Conservation (phyloP, 2,888 invertebrate species). For the Diplolepis rosae region DNA sequence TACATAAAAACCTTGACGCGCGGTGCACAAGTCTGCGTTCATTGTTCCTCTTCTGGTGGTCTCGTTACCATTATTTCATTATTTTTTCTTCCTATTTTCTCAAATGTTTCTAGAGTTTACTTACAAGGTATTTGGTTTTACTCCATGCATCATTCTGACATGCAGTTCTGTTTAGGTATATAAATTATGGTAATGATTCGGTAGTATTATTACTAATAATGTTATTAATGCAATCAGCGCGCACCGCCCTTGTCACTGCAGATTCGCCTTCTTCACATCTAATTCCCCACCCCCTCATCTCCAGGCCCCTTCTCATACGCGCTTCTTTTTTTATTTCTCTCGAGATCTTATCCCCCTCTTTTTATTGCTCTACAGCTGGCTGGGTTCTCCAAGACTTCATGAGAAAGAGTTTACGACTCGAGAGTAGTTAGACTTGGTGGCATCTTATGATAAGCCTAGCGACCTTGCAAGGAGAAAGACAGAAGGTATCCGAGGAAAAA, state of each 20-base stretch:
- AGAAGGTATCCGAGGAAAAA: slow-evolving; percentile 22
- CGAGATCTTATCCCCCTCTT: not conserved
- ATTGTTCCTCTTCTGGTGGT: slow-evolving; percentile 30
- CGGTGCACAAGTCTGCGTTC: slow-evolving; percentile 45
- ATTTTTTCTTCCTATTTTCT: slow-evolving; percentile 41
- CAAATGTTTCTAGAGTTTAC: slow-evolving; percentile 62
- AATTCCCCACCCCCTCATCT: not conserved
- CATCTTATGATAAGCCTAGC: slow-evolving; percentile 21
- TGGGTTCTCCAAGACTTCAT: slow-evolving; percentile 8
- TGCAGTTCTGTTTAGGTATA: slow-evolving; percentile 68
- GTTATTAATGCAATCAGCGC: slow-evolving; percentile 53
- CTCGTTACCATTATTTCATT: slow-evolving; percentile 36
- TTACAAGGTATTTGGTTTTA: slow-evolving; percentile 72
- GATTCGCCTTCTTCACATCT: not conserved
- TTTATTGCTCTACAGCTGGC: slow-evolving; percentile 2
- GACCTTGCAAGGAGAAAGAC: slow-evolving; percentile 31
- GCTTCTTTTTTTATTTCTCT: slow-evolving; percentile 7
- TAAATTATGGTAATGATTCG: slow-evolving; percentile 74
- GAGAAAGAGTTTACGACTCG: slow-evolving; percentile 19
- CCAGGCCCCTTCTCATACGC: not conserved
- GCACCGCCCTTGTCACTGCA: slow-evolving; percentile 30
- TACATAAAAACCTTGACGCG: slow-evolving; percentile 67
- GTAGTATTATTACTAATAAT: slow-evolving; percentile 65
- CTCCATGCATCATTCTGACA: slow-evolving; percentile 61
- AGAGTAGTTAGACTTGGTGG: slow-evolving; percentile 23